Evolutionary conservation across 1,140 invertebrate species (phyloP), one percentile per base, ranked within the genome.

Genomic region (Tetragonula clypearis): DNA sequence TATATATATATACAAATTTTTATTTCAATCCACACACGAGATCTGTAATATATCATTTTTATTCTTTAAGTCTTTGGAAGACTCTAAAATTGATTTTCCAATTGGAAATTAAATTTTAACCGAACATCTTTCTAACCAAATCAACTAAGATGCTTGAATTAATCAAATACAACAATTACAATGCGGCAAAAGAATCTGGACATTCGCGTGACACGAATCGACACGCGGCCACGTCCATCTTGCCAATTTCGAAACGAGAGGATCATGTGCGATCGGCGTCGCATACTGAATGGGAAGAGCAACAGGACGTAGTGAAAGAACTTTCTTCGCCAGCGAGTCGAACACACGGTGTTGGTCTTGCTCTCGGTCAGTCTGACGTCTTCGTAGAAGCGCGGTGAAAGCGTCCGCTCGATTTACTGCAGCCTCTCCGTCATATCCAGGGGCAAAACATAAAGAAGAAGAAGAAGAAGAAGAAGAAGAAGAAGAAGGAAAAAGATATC

Each of bases 381-480:
- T 92, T 93, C 91, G 90, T 92, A 86, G 87, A 91, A 84, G 68
- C 86, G 78, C 85, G 90, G 93, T 93, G 92, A 93, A 93, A 93
- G 92, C 93, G 89, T 90, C 85, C 79, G 60, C 60, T 72, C 85
- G 84, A 91, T 92, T 86, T 79, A 75, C 84, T 77, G 58, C 82
- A 90, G 88, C 88, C 83, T 90, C 73, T 88, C 66, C 15, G 75
- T 26, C 69, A 84, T 82, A 85, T 82, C 26, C 60, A 60, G 74
- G 72, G 60, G 30, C 82, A 79, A 75, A 49, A 68, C 19, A 30
- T 85, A 71, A 85, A 65, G 0, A 49, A 49, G 41, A 49, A 72
- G 49, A 23, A n/a, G 23, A 68, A 9, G 66, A 35, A 26, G 75
- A 85, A 58, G 41, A 35, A 79, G 55, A 19, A n/a, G 15, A 0